Conservation (phyloP, 2,888 invertebrate species). For the Hyles lineata region DNA sequence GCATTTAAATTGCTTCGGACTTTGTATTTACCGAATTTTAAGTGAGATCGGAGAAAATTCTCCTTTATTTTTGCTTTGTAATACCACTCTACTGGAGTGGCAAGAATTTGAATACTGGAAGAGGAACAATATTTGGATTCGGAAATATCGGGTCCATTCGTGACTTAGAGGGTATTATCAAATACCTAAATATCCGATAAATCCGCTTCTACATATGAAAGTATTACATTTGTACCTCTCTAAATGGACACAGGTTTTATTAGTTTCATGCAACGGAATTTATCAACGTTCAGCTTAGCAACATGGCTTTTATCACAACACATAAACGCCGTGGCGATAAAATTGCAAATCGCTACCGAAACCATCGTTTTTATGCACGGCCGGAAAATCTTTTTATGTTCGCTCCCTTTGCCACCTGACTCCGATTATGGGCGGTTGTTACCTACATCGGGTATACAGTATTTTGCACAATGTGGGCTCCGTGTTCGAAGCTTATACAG, state of each 20-base stretch:
- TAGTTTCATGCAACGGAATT: conserved; percentile 2
- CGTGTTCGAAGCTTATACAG: background rate
- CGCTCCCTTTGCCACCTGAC: conserved; percentile 9
- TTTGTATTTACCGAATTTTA: background rate
- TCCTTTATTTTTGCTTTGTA: no score
- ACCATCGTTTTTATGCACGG: conserved; percentile 27
- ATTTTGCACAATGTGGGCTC: background rate
- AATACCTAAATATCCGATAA: background rate
- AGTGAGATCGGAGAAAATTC: background rate
- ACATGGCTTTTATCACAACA: background rate
- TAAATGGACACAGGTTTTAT: conserved; percentile 15
- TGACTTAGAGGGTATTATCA: no score
- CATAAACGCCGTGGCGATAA: conserved; percentile 26
- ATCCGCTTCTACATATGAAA: background rate
- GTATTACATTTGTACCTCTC: background rate
- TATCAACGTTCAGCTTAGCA: background rate
- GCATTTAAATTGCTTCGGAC: background rate
- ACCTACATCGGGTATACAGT: background rate
- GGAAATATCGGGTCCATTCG: no score
- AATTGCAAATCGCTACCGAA: conserved; percentile 27
- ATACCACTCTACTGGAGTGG: no score
- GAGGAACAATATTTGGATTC: no score
- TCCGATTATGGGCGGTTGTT: background rate
- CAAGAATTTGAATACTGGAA: no score
- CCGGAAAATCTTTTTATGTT: conserved; percentile 29